Conservation (phyloP, 2,888 invertebrate genomes). For the Eupithecia dodoneata region DNA sequence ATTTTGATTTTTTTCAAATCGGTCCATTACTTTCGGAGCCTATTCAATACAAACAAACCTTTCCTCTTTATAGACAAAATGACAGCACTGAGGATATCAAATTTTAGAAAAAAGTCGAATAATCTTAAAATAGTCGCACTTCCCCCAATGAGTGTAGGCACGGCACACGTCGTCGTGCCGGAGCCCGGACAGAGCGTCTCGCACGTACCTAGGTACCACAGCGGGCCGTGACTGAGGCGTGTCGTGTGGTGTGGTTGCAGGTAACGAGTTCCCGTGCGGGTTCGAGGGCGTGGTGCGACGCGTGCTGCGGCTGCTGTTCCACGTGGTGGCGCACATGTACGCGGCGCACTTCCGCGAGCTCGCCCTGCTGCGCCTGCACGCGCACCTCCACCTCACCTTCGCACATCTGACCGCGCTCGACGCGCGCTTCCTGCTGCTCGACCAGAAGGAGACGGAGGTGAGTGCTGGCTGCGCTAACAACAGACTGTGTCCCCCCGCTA, state of each 20-base stretch:
- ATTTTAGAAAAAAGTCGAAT: too few relatives aligned
- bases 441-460: slow-evolving; percentile 96
- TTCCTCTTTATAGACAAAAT: too few relatives aligned
- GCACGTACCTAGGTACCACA: too few relatives aligned
- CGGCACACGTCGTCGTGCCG: too few relatives aligned
- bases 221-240: not conserved
- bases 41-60: too few relatives aligned
- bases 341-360: slow-evolving; percentile 99
- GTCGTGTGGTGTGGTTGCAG: slow-evolving; percentile 74
- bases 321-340: slow-evolving; percentile 99
- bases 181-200: too few relatives aligned
- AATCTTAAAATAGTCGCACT: too few relatives aligned
- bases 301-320: slow-evolving; percentile 97
- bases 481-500: too few relatives aligned
- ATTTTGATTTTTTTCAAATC: too few relatives aligned
- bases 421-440: slow-evolving; percentile 95
- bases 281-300: slow-evolving; percentile 98
- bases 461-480: not conserved
- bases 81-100: too few relatives aligned
- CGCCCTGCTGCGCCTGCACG: slow-evolving; percentile 95
- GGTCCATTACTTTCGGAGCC: too few relatives aligned
- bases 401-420: slow-evolving; percentile 95
- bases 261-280: slow-evolving; percentile 96
- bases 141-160: too few relatives aligned
- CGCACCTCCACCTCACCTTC: slow-evolving; percentile 98